Evolutionary conservation across 2,888 invertebrate species (phyloP).

Genomic region (Philereme transversata): DNA sequence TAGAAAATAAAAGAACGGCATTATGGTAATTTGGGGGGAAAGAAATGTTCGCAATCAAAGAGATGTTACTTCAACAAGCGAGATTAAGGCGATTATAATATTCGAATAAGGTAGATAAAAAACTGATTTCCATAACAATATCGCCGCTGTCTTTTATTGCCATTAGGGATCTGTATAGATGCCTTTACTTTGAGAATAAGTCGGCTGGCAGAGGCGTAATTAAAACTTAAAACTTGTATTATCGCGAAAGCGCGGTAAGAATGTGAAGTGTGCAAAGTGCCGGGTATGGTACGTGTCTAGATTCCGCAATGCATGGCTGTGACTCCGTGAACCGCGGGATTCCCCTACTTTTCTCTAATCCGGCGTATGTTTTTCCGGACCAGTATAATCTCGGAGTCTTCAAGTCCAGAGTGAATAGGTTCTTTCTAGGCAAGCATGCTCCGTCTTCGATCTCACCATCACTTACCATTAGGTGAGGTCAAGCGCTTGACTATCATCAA

Average conservation of each 20-base stretch:
- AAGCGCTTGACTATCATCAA: too few species aligned
- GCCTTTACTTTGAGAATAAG: constrained; percentile 48
- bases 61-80: constrained; percentile 38
- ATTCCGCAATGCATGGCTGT: constrained; percentile 60
- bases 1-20: constrained; percentile 27
- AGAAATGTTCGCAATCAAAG: constrained; percentile 38
- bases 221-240: constrained; percentile 79
- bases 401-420: too few species aligned
- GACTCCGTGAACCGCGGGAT: constrained; percentile 42
- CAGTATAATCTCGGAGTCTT: too few species aligned
- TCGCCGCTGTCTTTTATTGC: constrained; percentile 35
- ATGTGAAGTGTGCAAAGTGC: constrained; percentile 77
- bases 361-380: too few species aligned
- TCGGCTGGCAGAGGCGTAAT: constrained; percentile 65
- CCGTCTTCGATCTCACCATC: too few species aligned
- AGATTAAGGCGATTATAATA: constrained; percentile 45
- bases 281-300: constrained; percentile 75
- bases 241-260: constrained; percentile 60
- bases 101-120: constrained; percentile 41
- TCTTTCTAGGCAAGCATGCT: too few species aligned
- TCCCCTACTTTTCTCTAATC: constrained; percentile 45
- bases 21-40: constrained; percentile 32
- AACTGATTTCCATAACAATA: constrained; percentile 51
- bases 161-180: constrained; percentile 48
- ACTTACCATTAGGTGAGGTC: too few species aligned